Percentiles rank a stretch among this genome's conserved stretches.
Evolutionary conservation across 2,113 vertebrate species (phyloP).

Genomic region (Lathamus discolor): DNA sequence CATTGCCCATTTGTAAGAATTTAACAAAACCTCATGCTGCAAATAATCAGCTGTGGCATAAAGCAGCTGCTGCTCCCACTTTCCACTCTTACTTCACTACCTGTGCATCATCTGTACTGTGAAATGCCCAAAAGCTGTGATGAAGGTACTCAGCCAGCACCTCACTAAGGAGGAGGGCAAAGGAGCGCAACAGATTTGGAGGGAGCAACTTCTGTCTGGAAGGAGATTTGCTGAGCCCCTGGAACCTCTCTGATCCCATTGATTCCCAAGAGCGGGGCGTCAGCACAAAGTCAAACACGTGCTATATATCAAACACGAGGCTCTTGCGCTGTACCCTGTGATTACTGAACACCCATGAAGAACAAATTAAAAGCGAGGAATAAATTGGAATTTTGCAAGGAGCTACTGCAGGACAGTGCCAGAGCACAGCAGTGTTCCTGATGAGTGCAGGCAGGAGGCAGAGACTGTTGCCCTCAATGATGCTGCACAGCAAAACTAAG

Average conservation of each 20-base stretch:
- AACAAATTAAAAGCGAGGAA: not conserved
- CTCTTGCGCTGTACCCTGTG: not conserved
- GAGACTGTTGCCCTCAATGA: not conserved
- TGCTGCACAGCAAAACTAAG: not conserved
- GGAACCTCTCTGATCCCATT: not conserved
- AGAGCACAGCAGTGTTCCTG: not conserved
- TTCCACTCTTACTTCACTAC: not conserved
- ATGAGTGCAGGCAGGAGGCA: not conserved
- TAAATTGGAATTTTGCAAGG: not conserved
- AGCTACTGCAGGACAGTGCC: not conserved
- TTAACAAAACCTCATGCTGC: not conserved
- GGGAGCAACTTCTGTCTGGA: not conserved
- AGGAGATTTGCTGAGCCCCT: not conserved
- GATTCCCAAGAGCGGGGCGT: rapidly evolving
- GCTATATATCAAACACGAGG: not conserved
- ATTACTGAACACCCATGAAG: not conserved
- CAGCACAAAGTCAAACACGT: not conserved
- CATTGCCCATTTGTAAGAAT: not conserved
- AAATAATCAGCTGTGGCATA: not conserved
- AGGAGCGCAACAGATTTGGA: not conserved
- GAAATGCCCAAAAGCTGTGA: not conserved
- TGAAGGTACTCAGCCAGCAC: not conserved
- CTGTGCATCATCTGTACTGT: not conserved
- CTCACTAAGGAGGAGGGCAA: not conserved
- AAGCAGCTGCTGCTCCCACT: not conserved